A percentile compares a stretch with the other conserved stretches of the same genome.
Evolutionary conservation across 2,797 vertebrate genomes (phyloP).

Genomic region (Remorina albescens): DNA sequence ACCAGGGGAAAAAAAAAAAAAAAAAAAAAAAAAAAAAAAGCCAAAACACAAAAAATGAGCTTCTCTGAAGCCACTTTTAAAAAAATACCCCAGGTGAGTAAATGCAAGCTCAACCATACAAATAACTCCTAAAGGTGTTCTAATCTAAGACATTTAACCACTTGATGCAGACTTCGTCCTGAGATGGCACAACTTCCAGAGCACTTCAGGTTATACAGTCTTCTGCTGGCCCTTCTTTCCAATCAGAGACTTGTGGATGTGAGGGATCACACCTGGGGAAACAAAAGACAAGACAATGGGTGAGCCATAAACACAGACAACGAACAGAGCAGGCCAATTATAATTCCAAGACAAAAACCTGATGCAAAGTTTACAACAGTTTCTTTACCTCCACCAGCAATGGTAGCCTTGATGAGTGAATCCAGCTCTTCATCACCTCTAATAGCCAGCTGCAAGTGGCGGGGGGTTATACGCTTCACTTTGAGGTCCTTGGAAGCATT

Average conservation of each 20-base stretch:
- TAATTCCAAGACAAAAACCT: not conserved
- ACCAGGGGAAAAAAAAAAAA: conserved; percentile 45
- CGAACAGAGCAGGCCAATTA: not conserved
- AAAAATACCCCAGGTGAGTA: conserved; percentile 83
- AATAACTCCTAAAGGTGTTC: conserved; percentile 69
- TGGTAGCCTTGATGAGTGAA: conserved; percentile 88
- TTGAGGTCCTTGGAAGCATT: conserved; percentile 89
- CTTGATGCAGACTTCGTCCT: conserved; percentile 73
- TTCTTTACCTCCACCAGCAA: conserved; percentile 86
- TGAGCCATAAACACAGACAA: not conserved
- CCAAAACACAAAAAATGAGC: conserved; percentile 72
- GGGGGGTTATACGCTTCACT: conserved; percentile 88
- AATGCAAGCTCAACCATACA: conserved; percentile 80
- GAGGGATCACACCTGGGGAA: conserved; percentile 87
- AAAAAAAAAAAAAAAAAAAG: conserved; percentile 58
- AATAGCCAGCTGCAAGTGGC: conserved; percentile 89
- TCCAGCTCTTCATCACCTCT: conserved; percentile 88
- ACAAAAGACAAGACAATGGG: not conserved
- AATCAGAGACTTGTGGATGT: conserved; percentile 89
- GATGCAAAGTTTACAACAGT: rapidly evolving
- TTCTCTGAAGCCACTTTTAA: conserved; percentile 88
- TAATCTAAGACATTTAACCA: conserved; percentile 77
- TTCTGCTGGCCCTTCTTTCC: conserved; percentile 90
- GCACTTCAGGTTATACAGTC: conserved; percentile 81
- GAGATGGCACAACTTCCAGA: conserved; percentile 70